These are phyloP conservation scores for Amphimedon queenslandica DNA, from an alignment of 37 sponge, comb jelly and placozoan genomes.

Conservation along the genomic window DNA sequence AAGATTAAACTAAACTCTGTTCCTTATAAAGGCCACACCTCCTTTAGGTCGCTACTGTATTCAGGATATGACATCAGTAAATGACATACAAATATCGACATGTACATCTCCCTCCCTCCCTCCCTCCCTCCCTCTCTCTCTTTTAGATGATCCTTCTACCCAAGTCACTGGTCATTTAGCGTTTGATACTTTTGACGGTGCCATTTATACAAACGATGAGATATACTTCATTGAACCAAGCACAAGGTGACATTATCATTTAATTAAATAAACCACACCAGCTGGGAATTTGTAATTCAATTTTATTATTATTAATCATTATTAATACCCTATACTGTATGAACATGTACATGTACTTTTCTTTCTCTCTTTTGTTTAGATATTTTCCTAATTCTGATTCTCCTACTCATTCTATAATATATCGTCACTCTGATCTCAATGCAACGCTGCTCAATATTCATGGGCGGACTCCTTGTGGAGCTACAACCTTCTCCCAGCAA, in stretches of 20 bases:
- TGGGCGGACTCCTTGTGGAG: constrained; percentile 5
- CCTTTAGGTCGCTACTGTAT: too few species aligned
- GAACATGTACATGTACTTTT: too few species aligned
- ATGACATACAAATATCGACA: too few species aligned
- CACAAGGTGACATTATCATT: constrained; percentile 41
- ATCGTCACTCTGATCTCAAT: constrained; percentile 28
- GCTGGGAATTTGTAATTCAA: too few species aligned
- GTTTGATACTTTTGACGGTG: constrained; percentile 50
- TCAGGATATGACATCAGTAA: too few species aligned
- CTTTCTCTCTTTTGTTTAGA: too few species aligned
- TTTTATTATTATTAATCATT: too few species aligned
- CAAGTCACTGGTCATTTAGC: constrained; percentile 45
- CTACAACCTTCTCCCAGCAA: constrained; percentile 1
- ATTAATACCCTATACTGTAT: too few species aligned
- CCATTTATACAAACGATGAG: constrained; percentile 43
- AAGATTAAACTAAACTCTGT: too few species aligned
- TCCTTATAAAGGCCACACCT: too few species aligned
- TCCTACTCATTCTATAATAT: constrained; percentile 38
- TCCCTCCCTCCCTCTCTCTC: neutral
- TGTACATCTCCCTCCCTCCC: constrained; percentile 1
- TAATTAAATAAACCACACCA: too few species aligned
- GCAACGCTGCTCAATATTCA: neutral
- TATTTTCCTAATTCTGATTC: neutral
- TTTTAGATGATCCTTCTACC: constrained; percentile 39
- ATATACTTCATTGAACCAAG: constrained; percentile 63